A percentile compares a stretch with the other conserved stretches of the same genome.
These are phyloP conservation scores for Stomorhina lunata DNA, from an alignment of 2,888 invertebrate genomes.

Conservation along the genomic window DNA sequence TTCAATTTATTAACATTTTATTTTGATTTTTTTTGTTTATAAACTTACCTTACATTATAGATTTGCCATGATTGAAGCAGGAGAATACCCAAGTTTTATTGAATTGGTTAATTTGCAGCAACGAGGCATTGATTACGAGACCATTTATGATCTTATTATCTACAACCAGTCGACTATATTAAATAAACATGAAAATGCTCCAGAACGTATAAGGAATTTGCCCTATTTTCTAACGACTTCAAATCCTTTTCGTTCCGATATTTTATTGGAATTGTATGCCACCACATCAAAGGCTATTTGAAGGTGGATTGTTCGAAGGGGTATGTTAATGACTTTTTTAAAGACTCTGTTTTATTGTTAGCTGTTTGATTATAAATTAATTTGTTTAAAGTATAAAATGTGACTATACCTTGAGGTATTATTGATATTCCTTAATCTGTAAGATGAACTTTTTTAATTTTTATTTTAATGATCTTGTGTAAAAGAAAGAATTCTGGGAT, in stretches of 20 bases:
- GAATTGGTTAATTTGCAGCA: constrained; percentile 69
- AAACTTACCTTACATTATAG: too few relatives aligned
- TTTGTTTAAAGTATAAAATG: background rate
- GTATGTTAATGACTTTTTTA: background rate
- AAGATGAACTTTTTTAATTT: background rate
- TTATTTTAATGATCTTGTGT: background rate
- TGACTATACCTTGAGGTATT: background rate
- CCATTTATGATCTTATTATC: constrained; percentile 64
- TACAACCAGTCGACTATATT: constrained; percentile 60
- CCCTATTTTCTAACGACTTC: constrained; percentile 68
- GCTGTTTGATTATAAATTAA: background rate
- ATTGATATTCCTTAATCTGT: background rate
- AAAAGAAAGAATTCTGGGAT: background rate
- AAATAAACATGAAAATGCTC: constrained; percentile 64
- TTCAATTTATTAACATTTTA: background rate
- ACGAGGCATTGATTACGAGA: constrained; percentile 72
- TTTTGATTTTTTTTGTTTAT: too few relatives aligned
- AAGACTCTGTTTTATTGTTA: too few relatives aligned
- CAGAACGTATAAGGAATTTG: constrained; percentile 64
- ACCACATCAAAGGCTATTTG: constrained; percentile 10
- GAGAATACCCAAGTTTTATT: constrained; percentile 72
- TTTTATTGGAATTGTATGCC: constrained; percentile 66
- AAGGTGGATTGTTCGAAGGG: background rate
- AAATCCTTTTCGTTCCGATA: constrained; percentile 70
- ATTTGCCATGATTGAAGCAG: constrained; percentile 73